Conservation (phyloP, 2,113 vertebrate genomes). For the Meleagris gallopavo region DNA sequence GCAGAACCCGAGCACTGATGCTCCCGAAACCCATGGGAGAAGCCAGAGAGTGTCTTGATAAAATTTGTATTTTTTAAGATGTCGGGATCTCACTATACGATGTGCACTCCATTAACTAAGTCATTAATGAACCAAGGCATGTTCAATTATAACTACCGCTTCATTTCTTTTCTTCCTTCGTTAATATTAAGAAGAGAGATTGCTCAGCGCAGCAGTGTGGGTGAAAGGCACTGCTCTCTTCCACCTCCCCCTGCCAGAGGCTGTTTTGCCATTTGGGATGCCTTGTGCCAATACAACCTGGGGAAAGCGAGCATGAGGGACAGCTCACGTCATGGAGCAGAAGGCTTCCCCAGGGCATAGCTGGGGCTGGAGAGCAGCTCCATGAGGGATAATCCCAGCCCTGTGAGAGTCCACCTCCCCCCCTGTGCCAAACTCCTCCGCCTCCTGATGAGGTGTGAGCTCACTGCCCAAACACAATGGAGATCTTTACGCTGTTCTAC, state of each 20-base stretch:
- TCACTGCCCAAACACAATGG: background rate
- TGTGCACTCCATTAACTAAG: background rate
- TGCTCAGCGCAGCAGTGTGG: background rate
- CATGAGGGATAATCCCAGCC: background rate
- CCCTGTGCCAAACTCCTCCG: background rate
- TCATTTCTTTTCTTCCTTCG: background rate
- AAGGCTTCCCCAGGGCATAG: background rate
- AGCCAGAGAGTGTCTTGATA: background rate
- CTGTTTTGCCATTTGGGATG: background rate
- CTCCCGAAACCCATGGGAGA: background rate
- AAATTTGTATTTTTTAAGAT: background rate
- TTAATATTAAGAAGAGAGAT: background rate
- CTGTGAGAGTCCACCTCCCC: background rate
- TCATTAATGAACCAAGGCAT: background rate
- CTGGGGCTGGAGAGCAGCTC: background rate
- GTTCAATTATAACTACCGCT: background rate
- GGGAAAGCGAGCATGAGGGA: background rate
- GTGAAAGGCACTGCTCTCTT: background rate
- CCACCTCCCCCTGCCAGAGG: background rate
- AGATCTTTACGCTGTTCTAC: background rate
- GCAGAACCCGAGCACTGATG: slow-evolving; percentile 87
- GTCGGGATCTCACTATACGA: background rate
- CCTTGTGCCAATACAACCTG: background rate
- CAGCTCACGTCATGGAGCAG: background rate
- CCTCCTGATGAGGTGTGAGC: background rate